Evolutionary conservation across 1,140 invertebrate species (phyloP).

Genomic region (Orussus abietinus): DNA sequence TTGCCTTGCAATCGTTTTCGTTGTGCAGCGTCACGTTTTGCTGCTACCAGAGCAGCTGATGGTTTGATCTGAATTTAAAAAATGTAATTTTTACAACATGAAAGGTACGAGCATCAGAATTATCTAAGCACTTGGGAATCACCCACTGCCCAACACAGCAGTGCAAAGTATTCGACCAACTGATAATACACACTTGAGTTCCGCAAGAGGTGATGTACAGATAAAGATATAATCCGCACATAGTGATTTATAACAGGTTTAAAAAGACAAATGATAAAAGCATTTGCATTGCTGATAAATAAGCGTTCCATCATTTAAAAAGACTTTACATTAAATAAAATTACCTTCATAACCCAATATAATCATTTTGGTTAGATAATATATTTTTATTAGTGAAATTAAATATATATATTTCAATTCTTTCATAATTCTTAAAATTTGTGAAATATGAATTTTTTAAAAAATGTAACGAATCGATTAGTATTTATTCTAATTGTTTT

Average conservation of each 20-base stretch:
- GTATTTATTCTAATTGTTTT: constrained; percentile 26
- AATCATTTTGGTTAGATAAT: background rate
- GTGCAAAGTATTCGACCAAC: too few species aligned
- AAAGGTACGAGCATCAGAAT: constrained; percentile 1
- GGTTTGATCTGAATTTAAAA: constrained; percentile 36
- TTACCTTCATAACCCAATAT: background rate
- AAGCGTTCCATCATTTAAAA: too few species aligned
- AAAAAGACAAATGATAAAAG: constrained; percentile 7
- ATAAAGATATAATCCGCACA: constrained; percentile 12
- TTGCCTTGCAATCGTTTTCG: constrained; percentile 29
- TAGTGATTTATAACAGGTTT: too few species aligned
- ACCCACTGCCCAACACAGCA: too few species aligned
- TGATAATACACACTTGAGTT: too few species aligned
- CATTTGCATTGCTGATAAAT: background rate
- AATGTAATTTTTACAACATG: constrained; percentile 1
- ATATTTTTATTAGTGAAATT: constrained; percentile 4
- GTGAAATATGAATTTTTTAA: constrained; percentile 4
- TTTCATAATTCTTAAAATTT: background rate
- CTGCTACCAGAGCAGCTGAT: constrained; percentile 42
- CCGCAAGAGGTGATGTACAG: too few species aligned
- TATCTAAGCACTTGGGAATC: too few species aligned
- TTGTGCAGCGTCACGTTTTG: constrained; percentile 42
- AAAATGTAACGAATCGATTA: constrained; percentile 18
- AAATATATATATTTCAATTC: background rate
- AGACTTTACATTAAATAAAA: constrained; percentile 6